Percentiles rank a stretch among this genome's conserved stretches.
These are phyloP conservation scores for Copidosoma floridanum DNA, from an alignment of 1,140 invertebrate species.

Conservation along the genomic window DNA sequence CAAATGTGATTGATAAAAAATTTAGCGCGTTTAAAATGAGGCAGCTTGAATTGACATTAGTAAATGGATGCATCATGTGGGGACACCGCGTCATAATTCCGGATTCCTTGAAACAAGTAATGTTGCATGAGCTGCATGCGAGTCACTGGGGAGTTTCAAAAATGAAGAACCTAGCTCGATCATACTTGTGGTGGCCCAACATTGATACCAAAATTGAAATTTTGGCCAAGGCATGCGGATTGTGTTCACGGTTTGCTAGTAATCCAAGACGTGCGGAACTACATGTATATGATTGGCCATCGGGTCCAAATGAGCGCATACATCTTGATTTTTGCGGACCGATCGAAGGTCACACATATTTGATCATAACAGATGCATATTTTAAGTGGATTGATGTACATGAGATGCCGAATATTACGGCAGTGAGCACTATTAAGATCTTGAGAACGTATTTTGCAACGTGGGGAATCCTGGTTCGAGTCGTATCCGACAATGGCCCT, in stretches of 20 bases:
- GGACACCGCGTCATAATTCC: slow-evolving; percentile 31
- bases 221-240: background rate
- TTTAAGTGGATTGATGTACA: slow-evolving; percentile 17
- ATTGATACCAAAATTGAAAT: slow-evolving; percentile 35
- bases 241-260: slow-evolving; percentile 29
- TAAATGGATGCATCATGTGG: too few relatives aligned
- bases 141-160: slow-evolving; percentile 35
- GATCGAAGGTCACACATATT: too few relatives aligned
- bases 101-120: slow-evolving; percentile 3
- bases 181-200: slow-evolving; percentile 36
- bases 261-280: slow-evolving; percentile 13
- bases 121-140: slow-evolving; percentile 33
- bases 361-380: slow-evolving; percentile 21
- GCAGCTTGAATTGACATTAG: too few relatives aligned
- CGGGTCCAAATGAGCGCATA: too few relatives aligned
- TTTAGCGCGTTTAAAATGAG: slow-evolving; percentile 10
- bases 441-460: slow-evolving; percentile 7
- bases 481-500: slow-evolving; percentile 19
- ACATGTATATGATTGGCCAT: background rate
- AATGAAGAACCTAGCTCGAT: slow-evolving; percentile 34
- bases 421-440: background rate
- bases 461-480: slow-evolving; percentile 11
- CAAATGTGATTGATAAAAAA: background rate
- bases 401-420: slow-evolving; percentile 3
- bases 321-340: too few relatives aligned